Base-by-base conservation (phyloP, 53 echinoderm and acorn worm genomes). In the Patiria pectinifera region DNA sequence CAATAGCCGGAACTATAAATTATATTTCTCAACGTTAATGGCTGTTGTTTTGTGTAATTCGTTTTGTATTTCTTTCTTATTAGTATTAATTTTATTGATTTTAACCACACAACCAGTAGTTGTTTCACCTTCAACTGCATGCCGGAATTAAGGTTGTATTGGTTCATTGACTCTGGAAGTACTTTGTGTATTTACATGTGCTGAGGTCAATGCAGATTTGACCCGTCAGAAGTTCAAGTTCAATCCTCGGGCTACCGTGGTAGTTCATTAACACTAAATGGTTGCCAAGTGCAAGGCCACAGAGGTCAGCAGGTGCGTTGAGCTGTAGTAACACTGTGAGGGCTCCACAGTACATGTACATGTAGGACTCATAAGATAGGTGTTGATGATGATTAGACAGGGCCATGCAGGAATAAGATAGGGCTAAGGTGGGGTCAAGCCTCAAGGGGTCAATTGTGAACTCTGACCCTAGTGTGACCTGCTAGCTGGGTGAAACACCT, bases 221-320 rank as follows among this genome's bases (percentile, higher is more conserved):
- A 88, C 88, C 88, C 43, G 45, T 13, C 13, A 90, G 70, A 90
- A 90, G 90, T 90, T 90, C 90, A 90, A 90, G 90, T 90, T 81
- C 90, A 90, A 81, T 66, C 80, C 53, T 18, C 46, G 11, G 89
- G 62, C 62, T 45, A 48, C 58, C 22, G 13, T 19, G 80, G 48
- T 24, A 62, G 81, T 66, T 81, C 60, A 62, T 70, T 66, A 81
- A 47, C 88, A 77, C 62, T 66, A 45, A 4, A 63, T 16, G 60
- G 81, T 90, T 81, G 90, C 81, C 69, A 90, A 90, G 90, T 69
- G 90, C 90, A 90, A 69, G 90, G 80, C 45, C 69, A 80, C 63
- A 18, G 48, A 13, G 46, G 46, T 23, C 2, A 18, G 23, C 45
- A 2, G n/a, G 66, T 7, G 23, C 10, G 53, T 53, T 53, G 53